A percentile compares a stretch with the other conserved stretches of the same genome.
Evolutionary conservation across 2,113 vertebrate species (phyloP).

Genomic region (Pheucticus melanocephalus): DNA sequence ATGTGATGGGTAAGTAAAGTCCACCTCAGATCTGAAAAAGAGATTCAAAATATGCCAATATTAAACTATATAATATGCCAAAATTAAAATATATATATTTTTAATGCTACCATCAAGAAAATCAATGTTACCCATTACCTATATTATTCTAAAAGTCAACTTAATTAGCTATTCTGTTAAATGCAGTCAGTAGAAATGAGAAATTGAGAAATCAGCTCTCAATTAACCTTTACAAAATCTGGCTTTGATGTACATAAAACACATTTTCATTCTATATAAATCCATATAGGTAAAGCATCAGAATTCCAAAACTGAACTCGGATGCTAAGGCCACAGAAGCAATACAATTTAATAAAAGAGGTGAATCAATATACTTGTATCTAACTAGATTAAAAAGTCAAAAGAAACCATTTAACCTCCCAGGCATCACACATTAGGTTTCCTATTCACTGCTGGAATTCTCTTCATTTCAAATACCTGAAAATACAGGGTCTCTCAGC

Average conservation of each 20-base stretch:
- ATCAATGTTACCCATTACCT: not conserved
- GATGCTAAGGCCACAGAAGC: not conserved
- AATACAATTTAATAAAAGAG: not conserved
- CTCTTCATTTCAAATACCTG: not conserved
- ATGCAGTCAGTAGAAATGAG: not conserved
- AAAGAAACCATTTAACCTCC: not conserved
- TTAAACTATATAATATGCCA: not conserved
- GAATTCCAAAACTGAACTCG: not conserved
- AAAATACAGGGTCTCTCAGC: not conserved
- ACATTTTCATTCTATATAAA: not conserved
- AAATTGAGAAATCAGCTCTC: not conserved
- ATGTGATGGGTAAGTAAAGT: not conserved
- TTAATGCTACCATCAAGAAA: not conserved
- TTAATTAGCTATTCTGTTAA: not conserved
- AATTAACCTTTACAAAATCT: not conserved
- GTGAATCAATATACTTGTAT: not conserved
- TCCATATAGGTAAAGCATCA: not conserved
- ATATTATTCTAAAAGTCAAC: not conserved
- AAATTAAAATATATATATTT: not conserved
- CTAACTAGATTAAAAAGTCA: not conserved
- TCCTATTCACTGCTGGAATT: not conserved
- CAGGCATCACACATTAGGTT: not conserved
- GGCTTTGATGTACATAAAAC: not conserved
- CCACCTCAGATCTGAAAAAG: conserved; percentile 62
- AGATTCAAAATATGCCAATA: not conserved